These are phyloP conservation scores for Panopea generosa DNA, from an alignment of 2,888 invertebrate species.

Conservation along the genomic window DNA sequence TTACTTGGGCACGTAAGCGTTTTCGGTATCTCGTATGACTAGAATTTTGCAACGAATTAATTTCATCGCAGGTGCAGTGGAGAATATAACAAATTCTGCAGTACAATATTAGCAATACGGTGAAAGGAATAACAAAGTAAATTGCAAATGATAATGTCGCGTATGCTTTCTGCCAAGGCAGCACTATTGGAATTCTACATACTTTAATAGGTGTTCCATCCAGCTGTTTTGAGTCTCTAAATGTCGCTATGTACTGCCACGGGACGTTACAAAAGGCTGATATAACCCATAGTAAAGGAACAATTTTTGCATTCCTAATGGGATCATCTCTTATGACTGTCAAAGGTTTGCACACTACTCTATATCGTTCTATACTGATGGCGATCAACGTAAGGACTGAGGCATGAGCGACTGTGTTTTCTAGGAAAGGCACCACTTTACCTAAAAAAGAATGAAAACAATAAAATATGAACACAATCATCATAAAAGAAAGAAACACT, in stretches of 20 bases:
- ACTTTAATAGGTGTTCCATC: slow-evolving; percentile 70
- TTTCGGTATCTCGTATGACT: slow-evolving; percentile 22
- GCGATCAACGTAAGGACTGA: slow-evolving; percentile 96
- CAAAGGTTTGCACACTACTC: slow-evolving; percentile 96
- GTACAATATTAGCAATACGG: slow-evolving; percentile 33
- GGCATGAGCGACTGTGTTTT: slow-evolving; percentile 95
- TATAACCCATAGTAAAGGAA: slow-evolving; percentile 70
- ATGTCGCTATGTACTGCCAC: slow-evolving; percentile 59
- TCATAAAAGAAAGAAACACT: too few species aligned
- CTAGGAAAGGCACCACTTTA: slow-evolving; percentile 96
- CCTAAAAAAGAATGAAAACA: slow-evolving; percentile 87
- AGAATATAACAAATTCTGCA: slow-evolving; percentile 38
- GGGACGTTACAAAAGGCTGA: slow-evolving; percentile 85
- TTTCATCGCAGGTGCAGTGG: slow-evolving; percentile 9
- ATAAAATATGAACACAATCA: not conserved
- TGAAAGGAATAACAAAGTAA: slow-evolving; percentile 39
- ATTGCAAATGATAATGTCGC: slow-evolving; percentile 20
- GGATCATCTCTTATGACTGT: slow-evolving; percentile 82
- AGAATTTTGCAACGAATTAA: slow-evolving; percentile 9
- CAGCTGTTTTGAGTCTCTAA: slow-evolving; percentile 45
- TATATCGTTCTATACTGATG: slow-evolving; percentile 95
- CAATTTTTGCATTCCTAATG: slow-evolving; percentile 33
- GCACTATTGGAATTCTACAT: slow-evolving; percentile 42
- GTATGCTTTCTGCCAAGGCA: slow-evolving; percentile 32
- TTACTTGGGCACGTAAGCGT: slow-evolving; percentile 54